phyloP scores from a whole-genome alignment of 64 coral and sea anemone species.

The Astreopora myriophthalma region DNA sequence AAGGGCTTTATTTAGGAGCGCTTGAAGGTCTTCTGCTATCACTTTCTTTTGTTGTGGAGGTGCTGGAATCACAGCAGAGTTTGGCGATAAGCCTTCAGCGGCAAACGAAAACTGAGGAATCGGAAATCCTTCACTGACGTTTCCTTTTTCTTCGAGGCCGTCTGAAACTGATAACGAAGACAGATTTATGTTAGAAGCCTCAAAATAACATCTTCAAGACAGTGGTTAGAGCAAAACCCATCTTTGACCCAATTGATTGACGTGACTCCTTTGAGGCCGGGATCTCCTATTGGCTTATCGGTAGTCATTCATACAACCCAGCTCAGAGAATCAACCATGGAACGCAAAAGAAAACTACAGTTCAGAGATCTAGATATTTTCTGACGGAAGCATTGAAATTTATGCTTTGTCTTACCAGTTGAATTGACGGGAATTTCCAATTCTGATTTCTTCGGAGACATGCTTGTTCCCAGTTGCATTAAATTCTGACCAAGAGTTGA shows the following conservation, averaged over 20 bases:
- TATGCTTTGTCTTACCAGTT: background rate
- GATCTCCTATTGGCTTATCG: too few relatives aligned
- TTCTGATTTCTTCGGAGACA: background rate
- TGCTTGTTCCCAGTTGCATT: slow-evolving; percentile 3
- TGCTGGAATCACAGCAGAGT: background rate
- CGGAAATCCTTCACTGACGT: background rate
- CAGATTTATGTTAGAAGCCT: too few relatives aligned
- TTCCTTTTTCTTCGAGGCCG: background rate
- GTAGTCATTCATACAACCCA: too few relatives aligned
- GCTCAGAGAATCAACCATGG: too few relatives aligned
- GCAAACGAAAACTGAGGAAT: background rate
- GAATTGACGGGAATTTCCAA: background rate
- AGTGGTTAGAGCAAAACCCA: too few relatives aligned
- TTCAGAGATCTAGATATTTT: too few relatives aligned
- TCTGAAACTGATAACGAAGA: background rate
- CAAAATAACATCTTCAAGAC: too few relatives aligned
- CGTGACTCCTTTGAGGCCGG: too few relatives aligned
- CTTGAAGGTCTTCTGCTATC: background rate
- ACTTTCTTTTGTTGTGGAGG: background rate
- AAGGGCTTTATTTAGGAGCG: slow-evolving; percentile 13
- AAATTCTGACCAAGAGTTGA: slow-evolving; percentile 25
- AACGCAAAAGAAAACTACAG: too few relatives aligned
- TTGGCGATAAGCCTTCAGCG: background rate
- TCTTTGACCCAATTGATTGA: too few relatives aligned
- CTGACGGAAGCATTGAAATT: background rate